Evolutionary conservation across 2,113 vertebrate genomes (phyloP).

Genomic region (human): GRCh38 chr7:128754501-128755000

Average conservation of each 20-base stretch:
- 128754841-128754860: slow-evolving; percentile 31
- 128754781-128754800: slow-evolving; percentile 39
- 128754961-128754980: slow-evolving; percentile 26
- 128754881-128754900: slow-evolving; percentile 27
- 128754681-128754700: slow-evolving; percentile 92
- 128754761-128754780: slow-evolving; percentile 73
- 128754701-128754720: slow-evolving; percentile 89
- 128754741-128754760: slow-evolving; percentile 28
- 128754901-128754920: slow-evolving; percentile 22
- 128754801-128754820: background rate
- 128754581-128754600: slow-evolving; percentile 90
- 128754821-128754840: background rate
- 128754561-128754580: slow-evolving; percentile 88
- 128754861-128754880: background rate
- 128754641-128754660: slow-evolving; percentile 89
- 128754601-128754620: slow-evolving; percentile 87
- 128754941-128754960: slow-evolving; percentile 37
- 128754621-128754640: slow-evolving; percentile 85
- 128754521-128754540: slow-evolving; percentile 88
- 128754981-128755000: slow-evolving; percentile 19
- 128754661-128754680: slow-evolving; percentile 86
- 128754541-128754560: slow-evolving; percentile 88
- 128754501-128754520: slow-evolving; percentile 82
- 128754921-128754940: slow-evolving; percentile 42
- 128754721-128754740: slow-evolving; percentile 85